phyloP scores from a whole-genome alignment of 1,140 invertebrate genomes.

The Drosophila lowei region DNA sequence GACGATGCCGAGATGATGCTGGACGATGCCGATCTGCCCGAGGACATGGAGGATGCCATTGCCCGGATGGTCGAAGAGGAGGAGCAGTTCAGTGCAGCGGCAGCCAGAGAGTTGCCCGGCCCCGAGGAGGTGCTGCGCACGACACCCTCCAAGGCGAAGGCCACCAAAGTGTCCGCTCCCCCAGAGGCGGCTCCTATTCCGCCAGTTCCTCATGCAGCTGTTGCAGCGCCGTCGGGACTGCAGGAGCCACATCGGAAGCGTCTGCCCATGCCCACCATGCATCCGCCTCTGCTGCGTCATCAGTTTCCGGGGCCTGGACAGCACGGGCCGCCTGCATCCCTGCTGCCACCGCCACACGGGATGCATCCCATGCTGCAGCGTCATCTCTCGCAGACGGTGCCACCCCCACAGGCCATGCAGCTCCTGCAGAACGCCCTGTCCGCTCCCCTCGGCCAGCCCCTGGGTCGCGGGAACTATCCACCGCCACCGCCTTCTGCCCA shows the following conservation, averaged over 20 bases:
- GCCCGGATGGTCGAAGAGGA: slow-evolving; percentile 87
- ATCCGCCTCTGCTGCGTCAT: slow-evolving; percentile 76
- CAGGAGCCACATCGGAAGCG: slow-evolving; percentile 82
- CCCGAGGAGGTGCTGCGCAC: slow-evolving; percentile 85
- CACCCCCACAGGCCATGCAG: slow-evolving; percentile 67
- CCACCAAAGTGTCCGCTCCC: slow-evolving; percentile 8
- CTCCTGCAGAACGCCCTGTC: slow-evolving; percentile 74
- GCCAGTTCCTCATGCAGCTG: slow-evolving; percentile 32
- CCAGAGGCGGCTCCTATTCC: slow-evolving; percentile 16
- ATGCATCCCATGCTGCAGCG: slow-evolving; percentile 72
- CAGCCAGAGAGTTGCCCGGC: slow-evolving; percentile 85
- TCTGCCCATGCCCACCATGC: slow-evolving; percentile 80
- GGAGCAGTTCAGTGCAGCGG: slow-evolving; percentile 83
- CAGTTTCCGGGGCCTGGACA: slow-evolving; percentile 67
- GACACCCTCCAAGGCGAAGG: slow-evolving; percentile 64
- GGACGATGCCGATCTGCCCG: slow-evolving; percentile 69
- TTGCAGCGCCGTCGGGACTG: slow-evolving; percentile 45
- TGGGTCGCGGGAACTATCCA: slow-evolving; percentile 56
- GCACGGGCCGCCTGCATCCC: slow-evolving; percentile 35
- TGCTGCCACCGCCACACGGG: slow-evolving; percentile 47
- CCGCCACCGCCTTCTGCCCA: slow-evolving; percentile 40
- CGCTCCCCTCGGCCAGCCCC: slow-evolving; percentile 66
- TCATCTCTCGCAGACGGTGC: slow-evolving; percentile 45
- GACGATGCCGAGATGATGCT: slow-evolving; percentile 64
- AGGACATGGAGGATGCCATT: slow-evolving; percentile 85